Evolutionary conservation across 2,888 invertebrate genomes (phyloP), one percentile per base, ranked within the genome.

Genomic region (Oeneis ivallda): DNA sequence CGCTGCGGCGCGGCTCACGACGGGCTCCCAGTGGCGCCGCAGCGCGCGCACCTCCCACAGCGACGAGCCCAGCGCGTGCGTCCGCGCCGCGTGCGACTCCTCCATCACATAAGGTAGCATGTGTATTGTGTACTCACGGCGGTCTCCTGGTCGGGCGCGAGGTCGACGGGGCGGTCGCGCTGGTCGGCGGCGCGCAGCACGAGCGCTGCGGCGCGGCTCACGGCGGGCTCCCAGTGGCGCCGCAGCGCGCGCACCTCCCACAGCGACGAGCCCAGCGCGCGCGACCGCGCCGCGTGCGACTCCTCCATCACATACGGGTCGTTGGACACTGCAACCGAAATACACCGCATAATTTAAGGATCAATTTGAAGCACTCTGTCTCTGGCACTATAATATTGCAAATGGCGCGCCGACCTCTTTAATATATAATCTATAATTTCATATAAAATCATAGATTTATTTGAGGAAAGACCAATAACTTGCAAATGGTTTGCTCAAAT

Each of bases 251-350:
- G 93, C 68, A 98, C 93, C 92, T 99, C 99, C 99, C 99, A 99
- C 64, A 99, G 93, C 57, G 96, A 97, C 79, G 98, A 98, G 69
- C 96, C 94, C 6, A 97, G 89, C 0, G 99, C 99, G 73, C 94
- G 94, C 9, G 97, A 95, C 76, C 95, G 94, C 1, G 93, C 83
- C 0, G 97, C 97, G 81, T 97, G 95, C 6, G 94, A 85, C 89
- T 98, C 97, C 67, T 96, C 94, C 93, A 95, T 95, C 70, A 96
- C 92, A 87, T 95, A 99, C 0, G 98, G 98, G 91, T 99, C 99
- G 53, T 87, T 86, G 32, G 86, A 90, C 81, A 93, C 92, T 92
- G 78, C 0, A 49, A 41, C 9, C 10, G 26, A 10, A 32, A 13
- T 2, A 15, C 1, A n/a, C 15, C 10, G 13, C 26, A n/a, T n/a